phyloP scores from a whole-genome alignment of 1,140 invertebrate species.

The Zaprionus inermis region DNA sequence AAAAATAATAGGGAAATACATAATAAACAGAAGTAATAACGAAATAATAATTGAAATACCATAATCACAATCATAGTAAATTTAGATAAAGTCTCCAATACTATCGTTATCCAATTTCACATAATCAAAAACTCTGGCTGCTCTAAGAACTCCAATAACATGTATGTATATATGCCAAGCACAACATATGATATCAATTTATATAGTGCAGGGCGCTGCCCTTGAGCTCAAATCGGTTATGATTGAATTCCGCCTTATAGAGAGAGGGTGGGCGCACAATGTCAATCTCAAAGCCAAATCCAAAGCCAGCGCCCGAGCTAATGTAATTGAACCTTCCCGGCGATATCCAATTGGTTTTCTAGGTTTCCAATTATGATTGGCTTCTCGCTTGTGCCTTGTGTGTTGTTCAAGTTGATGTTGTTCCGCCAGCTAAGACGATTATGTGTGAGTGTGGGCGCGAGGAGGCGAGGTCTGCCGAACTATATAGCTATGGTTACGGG shows the following conservation, averaged over 20 bases:
- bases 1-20: no score
- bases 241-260: constrained; percentile 16
- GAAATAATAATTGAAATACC: no score
- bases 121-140: not conserved
- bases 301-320: constrained; percentile 13
- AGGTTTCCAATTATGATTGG: constrained; percentile 46
- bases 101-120: not conserved
- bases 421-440: constrained; percentile 7
- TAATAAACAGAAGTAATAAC: no score
- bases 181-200: not conserved
- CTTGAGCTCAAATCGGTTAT: constrained; percentile 18
- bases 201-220: not conserved
- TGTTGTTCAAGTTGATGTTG: no score
- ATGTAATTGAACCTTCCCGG: constrained; percentile 33
- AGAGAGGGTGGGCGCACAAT: not conserved
- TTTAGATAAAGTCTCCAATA: no score
- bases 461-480: no score
- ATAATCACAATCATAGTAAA: no score
- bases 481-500: constrained; percentile 1
- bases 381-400: constrained; percentile 13
- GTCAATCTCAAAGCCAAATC: constrained; percentile 34
- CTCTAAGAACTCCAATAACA: not conserved
- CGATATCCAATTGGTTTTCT: constrained; percentile 46
- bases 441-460: not conserved
- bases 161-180: not conserved